Base-by-base conservation (phyloP, 2,888 invertebrate species). In the Apomyelois bistriatella region DNA sequence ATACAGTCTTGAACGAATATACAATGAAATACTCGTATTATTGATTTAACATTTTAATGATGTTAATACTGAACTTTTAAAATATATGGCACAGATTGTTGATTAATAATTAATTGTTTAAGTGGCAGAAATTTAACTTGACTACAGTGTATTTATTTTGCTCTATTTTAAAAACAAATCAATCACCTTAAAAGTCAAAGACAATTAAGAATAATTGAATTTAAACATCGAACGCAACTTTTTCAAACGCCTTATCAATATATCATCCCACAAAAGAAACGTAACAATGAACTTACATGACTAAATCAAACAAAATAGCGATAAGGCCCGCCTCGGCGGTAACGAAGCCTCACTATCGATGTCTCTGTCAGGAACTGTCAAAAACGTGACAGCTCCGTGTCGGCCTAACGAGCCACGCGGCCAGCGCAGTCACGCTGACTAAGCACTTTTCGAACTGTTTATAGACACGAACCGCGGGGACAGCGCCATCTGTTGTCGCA, bases 331-430 rank as follows among this genome's bases (percentile, higher is more conserved):
- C 86, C 85, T 79, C 76, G 76, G 67, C 77, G 75, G 81, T 85
- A 87, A 86, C 87, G 85, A 82, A 79, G 80, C 65, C 70, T 74
- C 77, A 75, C 85, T 77, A 89, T 89, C 89, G 89, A 89, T 88
- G 90, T 89, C 90, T 88, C 83, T 89, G 89, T 90, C 89, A 82
- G 82, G 83, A 85, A 85, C 87, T 88, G 89, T 89, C 89, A 87
- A 84, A 86, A 85, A 79, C 76, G 64, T 88, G 90, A 88, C 89
- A 85, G 81, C 83, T 83, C 79, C 83, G 85, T 82, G 88, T 86
- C 84, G 76, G 83, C 66, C 80, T 89, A 88, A 89, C 90, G 89
- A 89, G 88, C 68, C 83, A 79, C 68, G 79, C 80, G 74, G 72
- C 62, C 57, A 56, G 61, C 57, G 66, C 61, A 59, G 76, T 84